These are phyloP conservation scores for crab-eating macaque (Macaca fascicularis) DNA, from an alignment of 2,113 vertebrate genomes.

Conservation along the genomic window DNA sequence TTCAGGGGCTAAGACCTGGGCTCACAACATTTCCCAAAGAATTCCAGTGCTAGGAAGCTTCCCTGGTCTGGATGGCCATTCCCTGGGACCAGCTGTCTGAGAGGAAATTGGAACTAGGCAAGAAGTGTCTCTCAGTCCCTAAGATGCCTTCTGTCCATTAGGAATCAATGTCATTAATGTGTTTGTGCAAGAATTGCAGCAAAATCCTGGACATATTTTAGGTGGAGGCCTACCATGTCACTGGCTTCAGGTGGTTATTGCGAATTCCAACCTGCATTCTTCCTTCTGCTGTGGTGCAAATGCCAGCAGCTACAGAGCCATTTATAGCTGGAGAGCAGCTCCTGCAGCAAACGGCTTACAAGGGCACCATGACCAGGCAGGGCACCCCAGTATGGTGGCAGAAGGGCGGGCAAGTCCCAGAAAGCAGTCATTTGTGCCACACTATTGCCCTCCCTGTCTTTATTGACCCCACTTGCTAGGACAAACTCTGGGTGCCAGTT, in stretches of 20 bases:
- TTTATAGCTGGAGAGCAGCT: not conserved
- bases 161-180: rapidly evolving
- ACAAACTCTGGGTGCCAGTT: not conserved
- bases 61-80: not conserved
- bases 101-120: not conserved
- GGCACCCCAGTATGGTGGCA: not conserved
- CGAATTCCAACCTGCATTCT: not conserved
- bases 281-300: not conserved
- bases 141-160: not conserved
- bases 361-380: not conserved
- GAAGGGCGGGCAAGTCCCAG: not conserved
- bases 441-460: not conserved
- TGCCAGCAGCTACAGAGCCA: not conserved
- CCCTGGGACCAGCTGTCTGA: not conserved
- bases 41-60: not conserved
- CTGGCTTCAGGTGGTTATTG: not conserved
- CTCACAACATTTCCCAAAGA: not conserved
- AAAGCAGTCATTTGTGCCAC: rapidly evolving
- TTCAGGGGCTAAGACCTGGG: not conserved
- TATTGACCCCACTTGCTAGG: not conserved
- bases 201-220: not conserved
- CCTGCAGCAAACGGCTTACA: not conserved
- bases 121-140: not conserved
- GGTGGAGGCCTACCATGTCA: not conserved
- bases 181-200: not conserved